Conservation (phyloP, 2,113 vertebrate species). For the Benitochromis conjunctus region DNA sequence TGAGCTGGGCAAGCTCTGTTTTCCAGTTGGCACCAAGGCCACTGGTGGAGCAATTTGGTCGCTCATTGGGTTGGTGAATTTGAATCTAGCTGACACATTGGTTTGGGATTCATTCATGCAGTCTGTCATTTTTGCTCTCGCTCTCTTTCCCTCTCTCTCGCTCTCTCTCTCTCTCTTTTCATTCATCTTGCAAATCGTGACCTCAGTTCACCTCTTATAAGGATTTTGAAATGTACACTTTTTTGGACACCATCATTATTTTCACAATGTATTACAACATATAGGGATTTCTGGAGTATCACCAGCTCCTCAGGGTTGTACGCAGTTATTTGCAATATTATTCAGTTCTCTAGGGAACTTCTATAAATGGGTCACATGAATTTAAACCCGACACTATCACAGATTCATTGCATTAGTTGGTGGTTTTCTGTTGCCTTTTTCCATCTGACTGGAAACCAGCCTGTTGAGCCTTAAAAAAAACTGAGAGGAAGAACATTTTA, state of each 20-base stretch:
- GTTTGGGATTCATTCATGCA: slow-evolving; percentile 49
- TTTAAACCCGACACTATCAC: slow-evolving; percentile 6
- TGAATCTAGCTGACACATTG: slow-evolving; percentile 49
- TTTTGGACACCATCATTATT: background rate
- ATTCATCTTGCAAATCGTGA: background rate
- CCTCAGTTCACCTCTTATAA: slow-evolving; percentile 14
- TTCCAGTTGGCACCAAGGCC: slow-evolving; percentile 51
- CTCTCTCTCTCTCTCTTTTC: background rate
- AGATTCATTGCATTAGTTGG: slow-evolving; percentile 12
- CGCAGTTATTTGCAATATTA: background rate
- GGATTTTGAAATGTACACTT: background rate
- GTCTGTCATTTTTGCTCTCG: slow-evolving; percentile 13
- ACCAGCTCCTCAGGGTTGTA: background rate
- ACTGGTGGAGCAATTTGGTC: slow-evolving; percentile 26
- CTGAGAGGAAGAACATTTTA: slow-evolving; percentile 11
- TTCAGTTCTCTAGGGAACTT: background rate
- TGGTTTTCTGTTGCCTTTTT: slow-evolving; percentile 5
- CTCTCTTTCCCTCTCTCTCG: background rate
- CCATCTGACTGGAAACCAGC: slow-evolving; percentile 8
- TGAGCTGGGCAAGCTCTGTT: slow-evolving; percentile 35
- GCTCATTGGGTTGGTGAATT: slow-evolving; percentile 30
- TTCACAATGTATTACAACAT: background rate
- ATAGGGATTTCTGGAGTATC: background rate
- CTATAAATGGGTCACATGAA: background rate
- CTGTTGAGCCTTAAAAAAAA: background rate